Evolutionary conservation across 2,113 vertebrate genomes (phyloP), one percentile per base, ranked within the genome.

Genomic region (Thinocorus orbignyianus): DNA sequence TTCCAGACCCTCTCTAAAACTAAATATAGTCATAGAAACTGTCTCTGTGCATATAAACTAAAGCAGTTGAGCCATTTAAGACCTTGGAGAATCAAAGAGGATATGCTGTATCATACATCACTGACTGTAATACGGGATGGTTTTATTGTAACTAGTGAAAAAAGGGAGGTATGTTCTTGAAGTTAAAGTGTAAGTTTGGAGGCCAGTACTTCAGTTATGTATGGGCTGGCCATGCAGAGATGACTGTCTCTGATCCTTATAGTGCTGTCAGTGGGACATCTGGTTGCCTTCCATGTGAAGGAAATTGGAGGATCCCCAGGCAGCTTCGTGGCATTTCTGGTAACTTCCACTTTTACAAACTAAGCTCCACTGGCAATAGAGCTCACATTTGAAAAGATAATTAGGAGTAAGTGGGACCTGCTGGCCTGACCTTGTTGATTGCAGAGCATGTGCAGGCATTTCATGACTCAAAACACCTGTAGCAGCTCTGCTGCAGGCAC

Each of bases 21-120:
- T 94, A 96, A 95, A 96, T 93, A 92, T 96, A 96, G 95, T 84
- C 52, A 80, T 69, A 77, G 70, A 94, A 94, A 96, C 54, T 66
- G 81, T 85, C 61, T 84, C 37, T 65, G n/a, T 0, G 1, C 26
- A 6, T 80, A 76, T 13, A 42, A 82, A 17, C 80, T 72, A 8
- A 68, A 91, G 62, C 5, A 3, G 6, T 84, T 88, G 88, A 91
- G 77, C 89, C 44, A 76, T 41, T 94, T 78, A 70, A 79, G 91
- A 92, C 65, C 65, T 71, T 92, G 82, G 44, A 71, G 83, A 89
- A 73, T 79, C 2, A 3, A 19, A 76, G 79, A 73, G 81, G 68
- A 87, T 82, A 3, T 87, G 86, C 70, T 86, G 30, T 79, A 19
- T 91, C 58, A 58, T 62, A 14, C 26, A 26, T 78, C 70, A 22